Conservation (phyloP, 1,140 invertebrate genomes). For the Pantala flavescens region DNA sequence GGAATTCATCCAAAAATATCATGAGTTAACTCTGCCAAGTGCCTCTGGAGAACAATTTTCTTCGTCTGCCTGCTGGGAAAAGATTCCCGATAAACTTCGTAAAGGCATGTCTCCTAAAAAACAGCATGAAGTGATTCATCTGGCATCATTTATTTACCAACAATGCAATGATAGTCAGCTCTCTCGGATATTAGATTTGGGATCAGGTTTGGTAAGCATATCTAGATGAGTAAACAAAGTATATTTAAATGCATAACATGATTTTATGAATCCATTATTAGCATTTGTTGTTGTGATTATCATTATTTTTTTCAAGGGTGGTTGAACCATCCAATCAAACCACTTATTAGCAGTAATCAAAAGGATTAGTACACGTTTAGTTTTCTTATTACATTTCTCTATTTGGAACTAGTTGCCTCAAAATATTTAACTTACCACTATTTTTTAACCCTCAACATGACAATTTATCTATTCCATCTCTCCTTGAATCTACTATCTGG, state of each 20-base stretch:
- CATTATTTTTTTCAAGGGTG: no score
- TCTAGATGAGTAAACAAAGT: conserved; percentile 14
- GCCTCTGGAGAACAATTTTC: background rate
- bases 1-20: background rate
- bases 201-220: conserved; percentile 57
- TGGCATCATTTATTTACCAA: conserved; percentile 26
- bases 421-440: no score
- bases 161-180: conserved; percentile 32
- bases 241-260: conserved; percentile 12
- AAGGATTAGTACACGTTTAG: no score
- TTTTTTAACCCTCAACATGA: no score
- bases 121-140: conserved; percentile 11
- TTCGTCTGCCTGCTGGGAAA: background rate
- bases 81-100: conserved; percentile 34
- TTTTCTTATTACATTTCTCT: no score
- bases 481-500: no score
- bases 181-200: conserved; percentile 61
- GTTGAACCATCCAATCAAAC: no score
- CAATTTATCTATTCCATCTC: no score
- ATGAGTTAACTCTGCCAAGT: background rate
- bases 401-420: no score
- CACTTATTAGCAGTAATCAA: no score
- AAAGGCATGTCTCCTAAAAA: conserved; percentile 24
- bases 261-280: conserved; percentile 22
- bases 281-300: no score